A percentile compares a stretch with the other conserved stretches of the same genome.
Conservation (phyloP, 2,797 vertebrate species). For the Lophius americanus region DNA sequence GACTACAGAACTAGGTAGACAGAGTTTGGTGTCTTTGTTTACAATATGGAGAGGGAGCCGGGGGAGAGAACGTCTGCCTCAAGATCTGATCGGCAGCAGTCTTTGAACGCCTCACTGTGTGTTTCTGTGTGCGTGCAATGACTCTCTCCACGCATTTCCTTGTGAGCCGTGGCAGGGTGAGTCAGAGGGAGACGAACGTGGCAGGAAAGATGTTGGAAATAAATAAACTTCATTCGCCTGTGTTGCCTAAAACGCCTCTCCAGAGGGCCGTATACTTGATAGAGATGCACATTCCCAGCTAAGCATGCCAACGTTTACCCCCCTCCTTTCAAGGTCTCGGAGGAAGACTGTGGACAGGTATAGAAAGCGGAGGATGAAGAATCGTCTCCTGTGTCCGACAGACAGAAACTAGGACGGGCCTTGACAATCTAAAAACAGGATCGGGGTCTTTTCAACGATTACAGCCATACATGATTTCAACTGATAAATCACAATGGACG, state of each 20-base stretch:
- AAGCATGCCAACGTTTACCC: constrained; percentile 60
- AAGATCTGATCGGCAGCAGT: constrained; percentile 48
- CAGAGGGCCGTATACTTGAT: constrained; percentile 52
- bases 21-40: constrained; percentile 54
- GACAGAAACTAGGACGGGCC: constrained; percentile 61
- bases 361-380: constrained; percentile 32
- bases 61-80: constrained; percentile 37
- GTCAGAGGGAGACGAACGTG: constrained; percentile 27
- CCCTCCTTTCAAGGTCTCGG: constrained; percentile 45
- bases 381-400: constrained; percentile 51
- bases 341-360: constrained; percentile 2
- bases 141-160: constrained; percentile 30
- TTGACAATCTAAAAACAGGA: constrained; percentile 62
- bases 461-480: constrained; percentile 57
- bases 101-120: constrained; percentile 59
- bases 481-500: constrained; percentile 65
- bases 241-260: constrained; percentile 47
- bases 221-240: constrained; percentile 21
- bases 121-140: constrained; percentile 12
- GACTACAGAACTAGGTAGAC: constrained; percentile 45
- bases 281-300: constrained; percentile 55
- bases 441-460: constrained; percentile 36
- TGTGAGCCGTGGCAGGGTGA: constrained; percentile 43
- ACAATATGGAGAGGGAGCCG: constrained; percentile 48
- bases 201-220: constrained; percentile 49